phyloP scores from a whole-genome alignment of 2,888 invertebrate species.

The Lycia hirtaria region DNA sequence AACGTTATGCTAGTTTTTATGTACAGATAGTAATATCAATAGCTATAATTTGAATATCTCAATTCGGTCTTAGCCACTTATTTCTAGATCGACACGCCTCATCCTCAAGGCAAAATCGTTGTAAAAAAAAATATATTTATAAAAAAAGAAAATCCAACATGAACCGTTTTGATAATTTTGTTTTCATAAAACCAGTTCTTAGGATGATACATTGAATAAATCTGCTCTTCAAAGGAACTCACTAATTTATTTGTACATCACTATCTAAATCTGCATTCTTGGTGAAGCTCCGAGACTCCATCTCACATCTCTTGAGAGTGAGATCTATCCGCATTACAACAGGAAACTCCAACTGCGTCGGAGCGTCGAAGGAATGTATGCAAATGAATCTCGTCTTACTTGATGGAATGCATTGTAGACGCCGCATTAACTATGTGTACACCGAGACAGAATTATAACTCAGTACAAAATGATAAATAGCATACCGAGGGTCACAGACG shows the following conservation, averaged over 20 bases:
- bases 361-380: slow-evolving; percentile 43
- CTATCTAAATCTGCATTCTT: slow-evolving; percentile 13
- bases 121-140: no score
- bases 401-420: slow-evolving; percentile 46
- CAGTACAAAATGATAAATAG: not conserved
- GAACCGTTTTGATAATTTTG: no score
- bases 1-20: no score
- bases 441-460: not conserved
- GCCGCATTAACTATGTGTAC: slow-evolving; percentile 10
- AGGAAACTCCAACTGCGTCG: slow-evolving; percentile 38
- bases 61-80: no score
- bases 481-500: no score
- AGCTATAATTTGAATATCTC: no score
- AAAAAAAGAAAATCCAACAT: no score
- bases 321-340: slow-evolving; percentile 41
- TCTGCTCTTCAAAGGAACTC: not conserved
- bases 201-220: not conserved
- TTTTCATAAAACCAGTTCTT: no score
- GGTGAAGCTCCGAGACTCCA: slow-evolving; percentile 12
- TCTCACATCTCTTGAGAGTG: slow-evolving; percentile 28
- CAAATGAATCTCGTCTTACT: slow-evolving; percentile 46
- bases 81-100: no score
- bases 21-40: no score
- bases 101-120: no score
- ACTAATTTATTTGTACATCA: slow-evolving; percentile 1